Percentiles rank a stretch among this genome's conserved stretches.
Conservation (phyloP, 2,888 invertebrate genomes). For the Drosophila anceps region DNA sequence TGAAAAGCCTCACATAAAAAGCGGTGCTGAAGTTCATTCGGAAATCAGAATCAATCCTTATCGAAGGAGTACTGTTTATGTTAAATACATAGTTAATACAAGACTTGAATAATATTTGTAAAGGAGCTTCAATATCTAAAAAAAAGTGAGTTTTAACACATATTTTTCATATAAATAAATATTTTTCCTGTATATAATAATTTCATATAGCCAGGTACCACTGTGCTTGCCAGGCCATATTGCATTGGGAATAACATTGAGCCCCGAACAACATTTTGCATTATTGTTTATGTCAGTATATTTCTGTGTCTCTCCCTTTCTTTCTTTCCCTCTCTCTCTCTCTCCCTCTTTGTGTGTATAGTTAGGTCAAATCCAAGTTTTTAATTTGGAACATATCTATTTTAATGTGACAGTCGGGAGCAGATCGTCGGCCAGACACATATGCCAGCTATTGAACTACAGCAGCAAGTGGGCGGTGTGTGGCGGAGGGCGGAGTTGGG, state of each 20-base stretch:
- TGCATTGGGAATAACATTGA: constrained; percentile 41
- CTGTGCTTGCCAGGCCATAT: constrained; percentile 22
- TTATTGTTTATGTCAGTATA: constrained; percentile 49
- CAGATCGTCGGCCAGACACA: constrained; percentile 2
- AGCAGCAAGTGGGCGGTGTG: background rate
- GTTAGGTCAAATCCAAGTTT: constrained; percentile 40
- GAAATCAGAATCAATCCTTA: no score
- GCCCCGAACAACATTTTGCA: constrained; percentile 29
- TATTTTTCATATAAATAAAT: background rate
- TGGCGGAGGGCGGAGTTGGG: background rate
- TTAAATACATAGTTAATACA: background rate
- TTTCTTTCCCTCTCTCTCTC: background rate
- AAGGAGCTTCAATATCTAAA: no score
- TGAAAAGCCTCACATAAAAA: no score
- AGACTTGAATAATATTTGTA: no score
- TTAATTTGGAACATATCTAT: constrained; percentile 45
- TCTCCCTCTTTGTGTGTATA: background rate
- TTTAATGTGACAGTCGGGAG: constrained; percentile 51
- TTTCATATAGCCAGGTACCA: constrained; percentile 5
- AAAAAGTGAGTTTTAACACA: no score
- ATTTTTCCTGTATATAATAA: background rate
- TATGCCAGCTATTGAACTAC: constrained; percentile 20
- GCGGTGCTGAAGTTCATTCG: no score
- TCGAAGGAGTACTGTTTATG: background rate
- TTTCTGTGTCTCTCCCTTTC: constrained; percentile 5